Base-by-base conservation (phyloP, 2,888 invertebrate species). In the Hartigia nigra region DNA sequence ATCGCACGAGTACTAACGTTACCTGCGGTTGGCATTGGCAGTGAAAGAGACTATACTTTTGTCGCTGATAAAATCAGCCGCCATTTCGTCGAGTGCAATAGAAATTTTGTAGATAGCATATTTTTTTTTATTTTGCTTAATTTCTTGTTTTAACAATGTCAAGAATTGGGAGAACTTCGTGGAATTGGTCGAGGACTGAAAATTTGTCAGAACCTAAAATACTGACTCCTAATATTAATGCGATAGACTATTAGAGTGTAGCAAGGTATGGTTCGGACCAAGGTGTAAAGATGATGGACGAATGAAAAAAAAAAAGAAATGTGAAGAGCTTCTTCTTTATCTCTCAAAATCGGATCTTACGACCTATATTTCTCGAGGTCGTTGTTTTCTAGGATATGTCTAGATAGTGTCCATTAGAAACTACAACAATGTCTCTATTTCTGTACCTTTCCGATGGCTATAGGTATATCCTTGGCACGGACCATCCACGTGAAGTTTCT, bases 361-460 rank as follows among this genome's bases (percentile, higher is more conserved):
- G 72, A 14, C 72, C 72, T 72, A 31, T 34, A 74, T 74, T 74
- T 79, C 36, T 37, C 75, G 75, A 80, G 75, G 79, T 72, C 76
- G 75, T 75, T 35, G 70, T 37, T 70, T 69, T 37, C 75, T 75
- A 77, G 75, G 72, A 34, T 72, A 11, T 72, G 31, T 72, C 72
- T 31, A 31, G 11, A 4, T 32, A n/a, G 14, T 72, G 34, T 23
- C 31, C 34, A 32, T n/a, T 12, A 31, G 75, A 31, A 75, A 14
- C 76, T 37, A 84, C 84, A 83, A 85, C 86, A 85, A 85, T 86
- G 84, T 83, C 85, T 84, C 86, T 86, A 86, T 86, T 85, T 85
- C 81, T 82, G 86, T 82, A 82, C 81, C 82, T 81, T 86, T 83
- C 75, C 76, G 80, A 81, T 77, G 78, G 79, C 82, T 85, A 83